Evolutionary conservation across 2,113 vertebrate species (phyloP).

Genomic region (Mustela nigripes): DNA sequence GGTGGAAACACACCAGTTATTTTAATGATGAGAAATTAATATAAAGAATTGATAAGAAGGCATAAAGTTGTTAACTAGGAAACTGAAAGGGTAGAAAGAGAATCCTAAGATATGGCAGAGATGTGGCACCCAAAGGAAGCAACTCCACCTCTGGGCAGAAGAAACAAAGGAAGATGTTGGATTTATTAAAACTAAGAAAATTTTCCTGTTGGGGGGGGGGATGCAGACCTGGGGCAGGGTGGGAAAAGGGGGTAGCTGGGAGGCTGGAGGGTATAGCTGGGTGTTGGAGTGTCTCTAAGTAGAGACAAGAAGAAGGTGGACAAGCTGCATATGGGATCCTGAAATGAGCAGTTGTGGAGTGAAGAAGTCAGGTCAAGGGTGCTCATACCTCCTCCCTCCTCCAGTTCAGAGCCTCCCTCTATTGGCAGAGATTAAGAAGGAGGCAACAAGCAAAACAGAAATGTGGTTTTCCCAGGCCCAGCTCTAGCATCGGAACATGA

Average conservation of each 20-base stretch:
- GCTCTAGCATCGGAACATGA: neutral
- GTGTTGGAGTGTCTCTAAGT: neutral
- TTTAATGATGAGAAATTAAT: neutral
- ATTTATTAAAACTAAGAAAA: neutral
- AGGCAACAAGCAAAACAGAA: neutral
- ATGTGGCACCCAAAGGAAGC: neutral
- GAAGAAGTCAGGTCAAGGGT: neutral
- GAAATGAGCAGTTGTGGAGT: too few relatives aligned
- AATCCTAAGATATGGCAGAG: neutral
- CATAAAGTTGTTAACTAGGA: neutral
- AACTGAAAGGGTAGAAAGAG: neutral
- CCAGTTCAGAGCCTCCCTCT: neutral
- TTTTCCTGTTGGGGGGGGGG: too few relatives aligned
- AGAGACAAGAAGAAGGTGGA: neutral
- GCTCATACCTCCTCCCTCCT: fast-evolving
- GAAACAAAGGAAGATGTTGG: neutral
- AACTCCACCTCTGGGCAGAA: neutral
- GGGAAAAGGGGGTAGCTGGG: neutral
- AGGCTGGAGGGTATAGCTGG: too few relatives aligned
- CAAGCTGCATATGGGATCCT: neutral
- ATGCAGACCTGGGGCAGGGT: neutral
- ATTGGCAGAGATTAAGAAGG: neutral
- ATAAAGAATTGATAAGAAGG: neutral
- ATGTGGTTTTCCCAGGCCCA: neutral
- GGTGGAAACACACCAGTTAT: neutral